phyloP scores from a whole-genome alignment of 2,113 vertebrate genomes.

The Scomber scombrus region DNA sequence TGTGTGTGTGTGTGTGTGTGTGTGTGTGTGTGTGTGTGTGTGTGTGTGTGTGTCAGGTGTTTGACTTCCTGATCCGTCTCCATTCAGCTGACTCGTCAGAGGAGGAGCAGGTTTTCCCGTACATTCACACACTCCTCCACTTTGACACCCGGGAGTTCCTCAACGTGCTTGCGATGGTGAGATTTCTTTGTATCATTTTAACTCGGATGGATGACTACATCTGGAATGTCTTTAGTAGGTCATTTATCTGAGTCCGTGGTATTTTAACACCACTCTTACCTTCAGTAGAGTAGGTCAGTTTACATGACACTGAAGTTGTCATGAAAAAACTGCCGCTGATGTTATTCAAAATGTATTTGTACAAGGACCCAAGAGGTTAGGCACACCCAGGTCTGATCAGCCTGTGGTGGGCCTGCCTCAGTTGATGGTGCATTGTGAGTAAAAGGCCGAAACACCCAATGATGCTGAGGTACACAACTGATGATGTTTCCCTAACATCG shows the following conservation, averaged over 20 bases:
- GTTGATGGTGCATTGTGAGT: too few species aligned
- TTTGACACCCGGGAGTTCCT: constrained; percentile 98
- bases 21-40: not conserved
- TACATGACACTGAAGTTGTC: not conserved
- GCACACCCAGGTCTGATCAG: too few species aligned
- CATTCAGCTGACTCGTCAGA: constrained; percentile 89
- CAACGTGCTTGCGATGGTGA: constrained; percentile 97
- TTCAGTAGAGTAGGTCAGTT: too few species aligned
- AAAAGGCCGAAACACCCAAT: too few species aligned
- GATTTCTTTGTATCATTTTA: constrained; percentile 43
- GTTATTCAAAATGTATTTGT: too few species aligned
- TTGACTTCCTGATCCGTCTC: constrained; percentile 97
- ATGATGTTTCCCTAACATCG: too few species aligned
- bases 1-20: not conserved
- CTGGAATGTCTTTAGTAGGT: not conserved
- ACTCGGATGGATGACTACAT: not conserved
- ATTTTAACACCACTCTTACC: not conserved
- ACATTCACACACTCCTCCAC: constrained; percentile 92
- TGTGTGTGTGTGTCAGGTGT: constrained; percentile 85
- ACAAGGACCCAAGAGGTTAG: too few species aligned
- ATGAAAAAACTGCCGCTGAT: not conserved
- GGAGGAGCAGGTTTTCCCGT: constrained; percentile 95
- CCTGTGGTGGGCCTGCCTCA: too few species aligned
- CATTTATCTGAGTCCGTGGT: not conserved
- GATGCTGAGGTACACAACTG: too few species aligned